phyloP scores from a whole-genome alignment of 2,797 vertebrate genomes.

The Okamejei kenojei region DNA sequence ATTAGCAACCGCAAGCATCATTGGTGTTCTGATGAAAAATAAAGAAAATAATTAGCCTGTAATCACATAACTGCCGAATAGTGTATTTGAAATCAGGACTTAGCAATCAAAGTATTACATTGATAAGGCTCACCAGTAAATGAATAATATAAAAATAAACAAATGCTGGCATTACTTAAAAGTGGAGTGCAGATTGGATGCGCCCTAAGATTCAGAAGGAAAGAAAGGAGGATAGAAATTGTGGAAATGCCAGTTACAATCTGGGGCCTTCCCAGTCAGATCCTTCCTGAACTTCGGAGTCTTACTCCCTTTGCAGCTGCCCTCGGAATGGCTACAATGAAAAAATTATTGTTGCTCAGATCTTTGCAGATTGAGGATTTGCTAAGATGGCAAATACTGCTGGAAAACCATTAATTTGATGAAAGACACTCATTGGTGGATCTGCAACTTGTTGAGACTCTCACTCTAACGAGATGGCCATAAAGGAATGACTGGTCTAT shows the following conservation, averaged over 20 bases:
- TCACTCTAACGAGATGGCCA: too few species aligned
- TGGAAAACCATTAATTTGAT: too few species aligned
- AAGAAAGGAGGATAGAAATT: not conserved
- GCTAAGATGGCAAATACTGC: too few species aligned
- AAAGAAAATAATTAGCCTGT: not conserved
- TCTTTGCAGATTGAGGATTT: too few species aligned
- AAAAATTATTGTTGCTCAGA: too few species aligned
- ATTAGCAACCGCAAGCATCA: slow-evolving; percentile 89
- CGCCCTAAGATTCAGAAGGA: not conserved
- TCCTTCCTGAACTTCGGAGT: too few species aligned
- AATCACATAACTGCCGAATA: too few species aligned
- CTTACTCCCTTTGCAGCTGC: too few species aligned
- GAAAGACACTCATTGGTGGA: too few species aligned
- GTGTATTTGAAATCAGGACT: not conserved
- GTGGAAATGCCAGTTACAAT: not conserved
- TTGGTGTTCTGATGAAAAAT: slow-evolving; percentile 65
- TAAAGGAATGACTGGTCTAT: too few species aligned
- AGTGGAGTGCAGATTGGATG: not conserved
- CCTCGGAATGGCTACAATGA: too few species aligned
- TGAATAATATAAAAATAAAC: not conserved
- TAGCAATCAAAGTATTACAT: not conserved
- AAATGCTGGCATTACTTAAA: not conserved
- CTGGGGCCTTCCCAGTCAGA: not conserved
- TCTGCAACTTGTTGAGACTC: too few species aligned
- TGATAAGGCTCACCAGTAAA: not conserved